Evolutionary conservation across 2,113 vertebrate genomes (phyloP).

Genomic region (Sula dactylatra): DNA sequence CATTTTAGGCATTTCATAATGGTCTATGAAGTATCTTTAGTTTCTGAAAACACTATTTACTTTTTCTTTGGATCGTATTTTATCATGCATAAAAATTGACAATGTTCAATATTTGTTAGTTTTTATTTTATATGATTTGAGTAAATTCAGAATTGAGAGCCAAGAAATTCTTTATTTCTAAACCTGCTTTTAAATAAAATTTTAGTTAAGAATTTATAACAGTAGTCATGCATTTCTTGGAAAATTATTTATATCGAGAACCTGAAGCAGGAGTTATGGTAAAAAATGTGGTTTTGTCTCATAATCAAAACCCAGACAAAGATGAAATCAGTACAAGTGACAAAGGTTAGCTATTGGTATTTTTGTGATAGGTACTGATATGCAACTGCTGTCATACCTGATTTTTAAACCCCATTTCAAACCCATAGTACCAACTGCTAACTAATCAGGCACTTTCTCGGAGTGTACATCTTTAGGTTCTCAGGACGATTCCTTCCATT

Average conservation of each 20-base stretch:
- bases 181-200: neutral
- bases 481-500: neutral
- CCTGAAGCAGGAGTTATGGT: neutral
- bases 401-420: neutral
- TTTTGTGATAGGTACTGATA: neutral
- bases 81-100: neutral
- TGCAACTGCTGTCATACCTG: neutral
- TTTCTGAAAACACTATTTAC: neutral
- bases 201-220: neutral
- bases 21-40: neutral
- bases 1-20: neutral
- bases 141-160: neutral
- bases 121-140: neutral
- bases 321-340: neutral
- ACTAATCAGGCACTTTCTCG: neutral
- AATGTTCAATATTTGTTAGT: neutral
- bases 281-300: neutral
- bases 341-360: neutral
- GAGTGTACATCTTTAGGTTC: neutral
- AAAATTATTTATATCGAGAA: neutral
- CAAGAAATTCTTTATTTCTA: neutral
- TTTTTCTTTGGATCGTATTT: neutral
- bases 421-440: neutral
- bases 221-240: neutral
- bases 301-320: neutral